A percentile compares a stretch with the other conserved stretches of the same genome.
Conservation (phyloP, 2,797 vertebrate species). For the Ibycter americanus region DNA sequence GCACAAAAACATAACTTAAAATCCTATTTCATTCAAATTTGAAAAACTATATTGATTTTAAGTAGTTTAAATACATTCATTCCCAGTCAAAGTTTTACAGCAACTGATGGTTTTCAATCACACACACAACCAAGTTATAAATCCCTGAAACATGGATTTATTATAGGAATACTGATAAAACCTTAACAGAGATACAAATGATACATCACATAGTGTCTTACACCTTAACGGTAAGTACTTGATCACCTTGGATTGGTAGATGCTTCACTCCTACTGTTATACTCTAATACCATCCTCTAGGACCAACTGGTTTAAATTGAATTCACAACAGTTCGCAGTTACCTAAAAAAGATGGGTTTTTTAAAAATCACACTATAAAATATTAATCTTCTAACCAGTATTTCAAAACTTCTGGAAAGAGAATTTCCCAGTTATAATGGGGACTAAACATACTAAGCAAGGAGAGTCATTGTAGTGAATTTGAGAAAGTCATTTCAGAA, state of each 20-base stretch:
- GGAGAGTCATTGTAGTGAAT: neutral
- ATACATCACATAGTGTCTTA: constrained; percentile 37
- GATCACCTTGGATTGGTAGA: neutral
- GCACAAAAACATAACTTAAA: constrained; percentile 2
- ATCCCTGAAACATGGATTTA: constrained; percentile 70
- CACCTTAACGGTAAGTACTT: constrained; percentile 23
- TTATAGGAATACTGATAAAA: constrained; percentile 70
- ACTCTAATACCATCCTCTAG: constrained; percentile 30
- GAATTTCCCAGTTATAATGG: neutral
- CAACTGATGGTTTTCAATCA: constrained; percentile 33
- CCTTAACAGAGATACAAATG: constrained; percentile 61
- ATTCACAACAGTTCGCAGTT: neutral
- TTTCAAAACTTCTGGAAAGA: neutral
- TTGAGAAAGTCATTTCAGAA: neutral
- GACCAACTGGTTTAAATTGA: constrained; percentile 14
- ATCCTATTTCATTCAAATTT: constrained; percentile 29
- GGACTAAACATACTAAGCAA: neutral
- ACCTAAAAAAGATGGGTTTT: neutral
- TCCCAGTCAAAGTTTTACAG: constrained; percentile 40
- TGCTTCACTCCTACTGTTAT: constrained; percentile 25
- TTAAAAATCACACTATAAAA: neutral
- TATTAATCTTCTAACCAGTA: neutral
- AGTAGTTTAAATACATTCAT: constrained; percentile 46
- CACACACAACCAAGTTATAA: constrained; percentile 29
- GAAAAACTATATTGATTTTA: constrained; percentile 44